A percentile compares a stretch with the other conserved stretches of the same genome.
Evolutionary conservation across 1,140 invertebrate species (phyloP).

Genomic region (Apis mellifera): Amel_HAv3.1 CM009938.2:3128501-3129000

Average conservation of each 20-base stretch:
- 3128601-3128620: background rate
- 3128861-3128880: background rate
- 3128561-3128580: conserved; percentile 52
- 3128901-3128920: background rate
- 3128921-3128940: background rate
- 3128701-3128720: conserved; percentile 46
- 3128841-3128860: background rate
- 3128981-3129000: background rate
- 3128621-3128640: conserved; percentile 1
- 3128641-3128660: conserved; percentile 60
- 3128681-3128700: conserved; percentile 47
- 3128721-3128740: conserved; percentile 42
- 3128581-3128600: conserved; percentile 2
- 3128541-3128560: conserved; percentile 60
- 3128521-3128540: conserved; percentile 23
- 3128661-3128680: conserved; percentile 68
- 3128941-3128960: background rate
- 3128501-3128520: conserved; percentile 31
- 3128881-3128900: background rate
- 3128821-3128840: background rate
- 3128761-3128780: conserved; percentile 33
- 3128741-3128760: conserved; percentile 50
- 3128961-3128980: background rate
- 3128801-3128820: background rate
- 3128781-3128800: conserved; percentile 27